These are phyloP conservation scores for Escarpia spicata DNA, from an alignment of 2,888 invertebrate species.

Conservation along the genomic window DNA sequence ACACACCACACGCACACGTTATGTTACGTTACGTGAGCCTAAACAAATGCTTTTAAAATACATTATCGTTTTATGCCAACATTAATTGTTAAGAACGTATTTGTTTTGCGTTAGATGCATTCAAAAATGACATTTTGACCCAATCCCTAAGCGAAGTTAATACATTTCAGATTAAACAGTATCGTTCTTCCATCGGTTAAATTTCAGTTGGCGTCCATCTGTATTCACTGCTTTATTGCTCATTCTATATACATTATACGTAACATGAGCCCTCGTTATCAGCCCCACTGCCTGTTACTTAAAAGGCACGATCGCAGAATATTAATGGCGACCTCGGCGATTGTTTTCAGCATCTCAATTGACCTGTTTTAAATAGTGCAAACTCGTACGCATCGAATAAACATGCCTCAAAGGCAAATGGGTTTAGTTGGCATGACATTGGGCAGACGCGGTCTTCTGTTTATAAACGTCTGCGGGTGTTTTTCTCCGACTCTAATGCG, in stretches of 20 bases:
- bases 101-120: neutral
- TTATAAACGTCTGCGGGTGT: slow-evolving; percentile 5
- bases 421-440: neutral
- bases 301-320: neutral
- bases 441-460: neutral
- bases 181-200: neutral
- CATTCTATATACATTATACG: neutral
- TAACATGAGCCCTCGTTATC: neutral
- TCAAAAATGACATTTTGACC: neutral
- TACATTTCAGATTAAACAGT: neutral
- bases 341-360: neutral
- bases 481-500: slow-evolving; percentile 16
- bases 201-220: neutral
- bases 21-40: too few species aligned
- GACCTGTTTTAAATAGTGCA: slow-evolving; percentile 13
- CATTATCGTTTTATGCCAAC: neutral
- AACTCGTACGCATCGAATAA: neutral
- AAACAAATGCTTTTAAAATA: too few species aligned
- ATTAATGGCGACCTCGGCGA: neutral
- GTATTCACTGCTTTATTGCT: neutral
- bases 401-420: slow-evolving; percentile 13
- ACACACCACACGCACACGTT: too few species aligned
- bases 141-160: neutral
- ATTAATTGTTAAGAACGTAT: neutral
- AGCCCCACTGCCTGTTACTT: neutral